Conservation (phyloP, 2,113 vertebrate species). For the Galbula dea region DNA sequence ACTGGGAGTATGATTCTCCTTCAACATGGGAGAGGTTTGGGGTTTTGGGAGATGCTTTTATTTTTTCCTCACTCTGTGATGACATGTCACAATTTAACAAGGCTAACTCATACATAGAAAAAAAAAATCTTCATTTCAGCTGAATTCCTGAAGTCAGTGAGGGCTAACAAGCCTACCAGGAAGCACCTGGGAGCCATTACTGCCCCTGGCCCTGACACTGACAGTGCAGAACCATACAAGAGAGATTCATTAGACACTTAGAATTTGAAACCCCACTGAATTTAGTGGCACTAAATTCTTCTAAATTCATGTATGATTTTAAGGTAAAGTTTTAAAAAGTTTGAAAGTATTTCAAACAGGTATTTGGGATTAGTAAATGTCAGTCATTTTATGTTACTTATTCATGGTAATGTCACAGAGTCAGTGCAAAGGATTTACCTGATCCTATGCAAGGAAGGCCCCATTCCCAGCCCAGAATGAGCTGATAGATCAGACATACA, state of each 20-base stretch:
- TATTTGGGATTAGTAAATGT: neutral
- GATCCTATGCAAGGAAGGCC: neutral
- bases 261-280: neutral
- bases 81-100: neutral
- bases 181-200: slow-evolving; percentile 56
- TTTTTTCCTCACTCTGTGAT: neutral
- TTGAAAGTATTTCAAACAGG: neutral
- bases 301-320: neutral
- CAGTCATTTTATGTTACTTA: neutral
- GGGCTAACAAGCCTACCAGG: neutral
- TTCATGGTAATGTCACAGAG: neutral
- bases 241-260: neutral
- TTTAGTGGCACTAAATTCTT: neutral
- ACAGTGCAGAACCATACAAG: neutral
- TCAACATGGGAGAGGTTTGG: neutral
- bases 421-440: neutral
- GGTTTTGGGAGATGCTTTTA: rapidly evolving
- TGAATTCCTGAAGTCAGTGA: neutral
- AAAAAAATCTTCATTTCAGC: neutral
- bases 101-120: neutral
- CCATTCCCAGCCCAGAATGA: neutral
- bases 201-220: neutral
- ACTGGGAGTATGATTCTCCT: neutral
- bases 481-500: neutral
- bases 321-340: neutral